A percentile compares a stretch with the other conserved stretches of the same genome.
Evolutionary conservation across 2,888 invertebrate genomes (phyloP).

Genomic region (Myopa tessellatipennis): DNA sequence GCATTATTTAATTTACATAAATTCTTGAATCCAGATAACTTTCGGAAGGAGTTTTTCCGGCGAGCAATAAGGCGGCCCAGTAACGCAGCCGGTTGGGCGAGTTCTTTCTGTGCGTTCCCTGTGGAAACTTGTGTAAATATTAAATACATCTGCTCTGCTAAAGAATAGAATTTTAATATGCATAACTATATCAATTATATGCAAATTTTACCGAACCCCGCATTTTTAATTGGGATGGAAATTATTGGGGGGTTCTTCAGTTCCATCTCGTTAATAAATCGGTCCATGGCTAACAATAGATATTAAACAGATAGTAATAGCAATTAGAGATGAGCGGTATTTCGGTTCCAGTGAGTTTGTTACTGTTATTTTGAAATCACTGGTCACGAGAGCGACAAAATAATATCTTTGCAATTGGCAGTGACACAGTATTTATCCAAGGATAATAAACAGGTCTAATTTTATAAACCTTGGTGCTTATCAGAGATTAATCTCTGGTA

Average conservation of each 20-base stretch:
- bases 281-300: constrained; percentile 48
- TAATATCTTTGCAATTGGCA: too few relatives aligned
- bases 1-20: constrained; percentile 62
- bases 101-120: constrained; percentile 49
- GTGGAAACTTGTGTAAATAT: constrained; percentile 54
- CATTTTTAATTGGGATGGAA: constrained; percentile 52
- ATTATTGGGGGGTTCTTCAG: constrained; percentile 62
- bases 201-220: constrained; percentile 53
- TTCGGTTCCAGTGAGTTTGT: too few relatives aligned
- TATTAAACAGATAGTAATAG: too few relatives aligned
- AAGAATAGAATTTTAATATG: neutral
- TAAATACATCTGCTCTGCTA: neutral
- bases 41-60: constrained; percentile 63
- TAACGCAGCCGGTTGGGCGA: constrained; percentile 60
- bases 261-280: constrained; percentile 62
- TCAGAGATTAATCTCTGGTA: too few relatives aligned
- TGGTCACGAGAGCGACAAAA: too few relatives aligned
- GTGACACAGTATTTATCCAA: too few relatives aligned
- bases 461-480: too few relatives aligned
- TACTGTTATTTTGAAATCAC: too few relatives aligned
- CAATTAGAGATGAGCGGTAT: too few relatives aligned
- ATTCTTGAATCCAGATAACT: constrained; percentile 61
- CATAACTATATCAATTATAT: neutral
- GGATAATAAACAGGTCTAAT: too few relatives aligned
- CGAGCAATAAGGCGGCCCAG: constrained; percentile 64